These are phyloP conservation scores for Amaurobius ferox DNA, from an alignment of 2,888 invertebrate species.

Conservation along the genomic window DNA sequence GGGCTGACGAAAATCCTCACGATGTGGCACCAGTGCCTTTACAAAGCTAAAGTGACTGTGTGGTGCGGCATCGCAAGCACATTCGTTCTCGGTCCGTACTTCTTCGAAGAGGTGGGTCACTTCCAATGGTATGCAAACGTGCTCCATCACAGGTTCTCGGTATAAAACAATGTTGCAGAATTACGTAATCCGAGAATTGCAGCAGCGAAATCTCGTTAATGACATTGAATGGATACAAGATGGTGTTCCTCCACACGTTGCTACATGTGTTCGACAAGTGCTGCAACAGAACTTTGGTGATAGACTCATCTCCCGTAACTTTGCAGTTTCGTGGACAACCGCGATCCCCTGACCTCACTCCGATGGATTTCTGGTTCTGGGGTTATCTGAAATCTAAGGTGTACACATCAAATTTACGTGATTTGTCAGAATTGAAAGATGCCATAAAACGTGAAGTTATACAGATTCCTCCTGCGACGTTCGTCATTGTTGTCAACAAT, in stretches of 20 bases:
- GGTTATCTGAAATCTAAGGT: not conserved
- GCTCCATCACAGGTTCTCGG: not conserved
- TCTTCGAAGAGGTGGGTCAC: conserved; percentile 19
- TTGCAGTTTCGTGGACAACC: not conserved
- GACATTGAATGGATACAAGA: too few relatives aligned
- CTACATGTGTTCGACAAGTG: too few relatives aligned
- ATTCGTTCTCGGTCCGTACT: not conserved
- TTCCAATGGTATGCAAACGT: not conserved
- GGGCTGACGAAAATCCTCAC: not conserved
- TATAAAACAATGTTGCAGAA: conserved; percentile 1
- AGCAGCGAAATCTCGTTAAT: not conserved
- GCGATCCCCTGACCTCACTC: not conserved
- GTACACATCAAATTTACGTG: not conserved
- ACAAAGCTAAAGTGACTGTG: conserved; percentile 9
- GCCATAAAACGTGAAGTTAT: not conserved
- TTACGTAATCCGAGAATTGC: not conserved
- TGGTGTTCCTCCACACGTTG: not conserved
- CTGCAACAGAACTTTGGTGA: not conserved
- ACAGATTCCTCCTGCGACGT: not conserved
- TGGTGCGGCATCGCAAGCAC: not conserved
- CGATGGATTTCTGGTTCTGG: not conserved
- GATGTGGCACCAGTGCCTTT: not conserved
- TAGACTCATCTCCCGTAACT: not conserved
- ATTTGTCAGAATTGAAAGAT: not conserved
- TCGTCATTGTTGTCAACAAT: not conserved